A percentile compares a stretch with the other conserved stretches of the same genome.
These are phyloP conservation scores for Cephus pulcher DNA, from an alignment of 2,888 invertebrate species.

Conservation along the genomic window DNA sequence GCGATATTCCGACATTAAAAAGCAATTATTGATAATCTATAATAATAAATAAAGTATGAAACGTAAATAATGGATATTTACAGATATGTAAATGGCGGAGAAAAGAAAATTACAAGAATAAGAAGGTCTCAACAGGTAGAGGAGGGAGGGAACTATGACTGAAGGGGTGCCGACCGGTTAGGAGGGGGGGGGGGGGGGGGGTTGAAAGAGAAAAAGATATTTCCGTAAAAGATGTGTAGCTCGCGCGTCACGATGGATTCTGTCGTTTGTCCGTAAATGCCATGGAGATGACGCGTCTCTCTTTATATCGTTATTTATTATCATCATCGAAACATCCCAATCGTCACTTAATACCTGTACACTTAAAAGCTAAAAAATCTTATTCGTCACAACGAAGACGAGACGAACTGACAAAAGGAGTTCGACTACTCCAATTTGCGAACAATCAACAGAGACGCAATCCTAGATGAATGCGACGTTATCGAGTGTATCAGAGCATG, in stretches of 20 bases:
- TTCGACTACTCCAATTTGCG: not conserved
- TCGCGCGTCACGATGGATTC: not conserved
- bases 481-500: not conserved
- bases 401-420: slow-evolving; percentile 24
- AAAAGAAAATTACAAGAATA: slow-evolving; percentile 32
- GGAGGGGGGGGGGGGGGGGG: not conserved
- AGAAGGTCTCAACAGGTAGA: not conserved
- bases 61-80: slow-evolving; percentile 66
- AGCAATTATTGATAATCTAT: slow-evolving; percentile 51
- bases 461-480: not conserved
- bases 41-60: slow-evolving; percentile 65
- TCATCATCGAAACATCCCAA: slow-evolving; percentile 23
- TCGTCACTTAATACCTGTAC: slow-evolving; percentile 51
- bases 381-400: slow-evolving; percentile 21
- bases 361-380: slow-evolving; percentile 54
- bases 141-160: not conserved
- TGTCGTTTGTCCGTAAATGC: not conserved
- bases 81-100: slow-evolving; percentile 64
- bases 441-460: not conserved
- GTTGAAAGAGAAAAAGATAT: not conserved
- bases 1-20: slow-evolving; percentile 56
- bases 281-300: not conserved
- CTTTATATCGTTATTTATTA: not conserved
- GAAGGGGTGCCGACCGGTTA: not conserved
- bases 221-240: not conserved